These are phyloP conservation scores for Mactromeris polynyma DNA, from an alignment of 2,888 invertebrate genomes.

Conservation along the genomic window DNA sequence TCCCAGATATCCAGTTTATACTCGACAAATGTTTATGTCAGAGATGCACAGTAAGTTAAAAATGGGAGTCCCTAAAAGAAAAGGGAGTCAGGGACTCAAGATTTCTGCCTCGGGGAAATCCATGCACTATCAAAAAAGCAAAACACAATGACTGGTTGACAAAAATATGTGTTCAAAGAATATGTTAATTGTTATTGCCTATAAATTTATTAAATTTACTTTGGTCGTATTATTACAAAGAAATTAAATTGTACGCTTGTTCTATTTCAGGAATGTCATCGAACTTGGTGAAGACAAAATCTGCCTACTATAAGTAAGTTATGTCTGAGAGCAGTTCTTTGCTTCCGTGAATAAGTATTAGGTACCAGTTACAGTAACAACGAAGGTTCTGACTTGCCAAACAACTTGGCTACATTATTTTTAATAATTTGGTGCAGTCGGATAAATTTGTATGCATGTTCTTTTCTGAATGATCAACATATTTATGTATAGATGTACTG, in stretches of 20 bases:
- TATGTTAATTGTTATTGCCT: too few species aligned
- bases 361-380: background rate
- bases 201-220: background rate
- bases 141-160: too few species aligned
- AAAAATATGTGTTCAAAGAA: too few species aligned
- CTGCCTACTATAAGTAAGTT: slow-evolving; percentile 32
- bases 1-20: too few species aligned
- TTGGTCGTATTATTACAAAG: background rate
- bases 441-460: background rate
- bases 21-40: too few species aligned
- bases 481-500: too few species aligned
- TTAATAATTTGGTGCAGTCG: background rate
- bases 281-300: slow-evolving; percentile 22
- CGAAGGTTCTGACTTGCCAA: background rate
- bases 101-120: too few species aligned
- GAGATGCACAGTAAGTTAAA: too few species aligned
- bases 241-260: background rate
- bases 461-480: background rate
- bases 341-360: background rate
- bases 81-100: too few species aligned
- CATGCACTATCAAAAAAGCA: too few species aligned
- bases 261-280: slow-evolving; percentile 22
- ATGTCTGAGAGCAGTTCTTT: background rate
- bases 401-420: background rate
- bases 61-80: too few species aligned